Conservation (phyloP, 1,140 invertebrate species). For the Leptinotarsa texana region DNA sequence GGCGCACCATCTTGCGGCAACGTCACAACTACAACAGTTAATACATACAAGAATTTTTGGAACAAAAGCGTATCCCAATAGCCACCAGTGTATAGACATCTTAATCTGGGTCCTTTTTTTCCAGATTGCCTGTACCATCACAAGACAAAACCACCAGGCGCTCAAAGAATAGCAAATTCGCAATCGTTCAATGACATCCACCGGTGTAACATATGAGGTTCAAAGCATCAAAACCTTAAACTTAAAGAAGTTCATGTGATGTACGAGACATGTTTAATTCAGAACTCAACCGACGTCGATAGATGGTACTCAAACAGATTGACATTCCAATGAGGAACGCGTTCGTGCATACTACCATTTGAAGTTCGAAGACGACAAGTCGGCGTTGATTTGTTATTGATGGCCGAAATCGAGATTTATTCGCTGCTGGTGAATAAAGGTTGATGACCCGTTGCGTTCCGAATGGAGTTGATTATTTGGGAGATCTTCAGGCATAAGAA, state of each 20-base stretch:
- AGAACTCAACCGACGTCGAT: slow-evolving; percentile 26
- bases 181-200: slow-evolving; percentile 47
- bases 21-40: too few species aligned
- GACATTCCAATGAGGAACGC: slow-evolving; percentile 29
- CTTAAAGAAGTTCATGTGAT: slow-evolving; percentile 35
- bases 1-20: too few species aligned
- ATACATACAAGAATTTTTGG: too few species aligned
- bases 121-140: slow-evolving; percentile 7
- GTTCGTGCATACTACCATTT: slow-evolving; percentile 16
- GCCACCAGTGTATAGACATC: too few species aligned
- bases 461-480: too few species aligned
- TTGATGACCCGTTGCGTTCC: not conserved
- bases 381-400: slow-evolving; percentile 10
- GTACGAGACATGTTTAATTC: slow-evolving; percentile 39
- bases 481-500: too few species aligned
- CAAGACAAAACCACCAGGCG: slow-evolving; percentile 35
- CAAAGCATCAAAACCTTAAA: slow-evolving; percentile 38
- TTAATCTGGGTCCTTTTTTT: not conserved
- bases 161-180: slow-evolving; percentile 41
- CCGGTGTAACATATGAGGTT: slow-evolving; percentile 38
- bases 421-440: not conserved
- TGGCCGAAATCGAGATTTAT: slow-evolving; percentile 9
- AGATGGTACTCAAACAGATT: slow-evolving; percentile 35
- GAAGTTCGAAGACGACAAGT: slow-evolving; percentile 9
- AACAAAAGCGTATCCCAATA: too few species aligned